Evolutionary conservation across 2,113 vertebrate genomes (phyloP), one percentile per base, ranked within the genome.

Genomic region (Patagioenas fasciata): DNA sequence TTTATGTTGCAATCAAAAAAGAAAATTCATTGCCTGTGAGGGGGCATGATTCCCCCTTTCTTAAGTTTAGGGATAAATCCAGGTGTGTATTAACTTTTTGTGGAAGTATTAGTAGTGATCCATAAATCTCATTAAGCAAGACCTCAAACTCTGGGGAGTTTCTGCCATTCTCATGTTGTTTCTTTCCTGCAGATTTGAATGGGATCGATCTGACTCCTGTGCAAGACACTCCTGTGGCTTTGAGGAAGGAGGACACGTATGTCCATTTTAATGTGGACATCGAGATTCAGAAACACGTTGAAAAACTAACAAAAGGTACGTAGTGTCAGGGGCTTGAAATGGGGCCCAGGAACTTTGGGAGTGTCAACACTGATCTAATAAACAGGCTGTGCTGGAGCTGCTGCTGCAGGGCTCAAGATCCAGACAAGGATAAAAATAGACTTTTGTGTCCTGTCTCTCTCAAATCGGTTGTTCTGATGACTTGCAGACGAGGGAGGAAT

Each of bases 201-300:
- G 99, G 99, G 65, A 97, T 99, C 48, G 99, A 99, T 81, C 79
- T 99, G 96, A 99, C 99, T 93, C 99, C 99, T 42, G 98, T 99
- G 81, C 99, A 99, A 96, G 99, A 99, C 62, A 99, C 99, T 13
- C 99, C 99, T 5, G 98, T 99, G 96, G 99, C 99, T 89, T 98
- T 98, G 89, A 98, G 98, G 66, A 99, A 99, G 92, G 99, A 99
- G 95, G 99, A 99, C 87, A 99, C 98, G 0, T 99, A 99, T 53
- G 98, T 99, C 95, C 99, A 99, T 97, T 99, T 99, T 97, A 98
- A 98, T 2, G 98, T 99, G 94, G 99, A 99, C 69, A 98, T 99
- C 3, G 99, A 99, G 97, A 99, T 99, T 96, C 99, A 99, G 98
- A 99, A 98, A 97, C 99, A 99, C 24, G 95, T 99, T 81, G 99